Base-by-base conservation (phyloP, 2,797 vertebrate species). In the Xenentodon cancila region DNA sequence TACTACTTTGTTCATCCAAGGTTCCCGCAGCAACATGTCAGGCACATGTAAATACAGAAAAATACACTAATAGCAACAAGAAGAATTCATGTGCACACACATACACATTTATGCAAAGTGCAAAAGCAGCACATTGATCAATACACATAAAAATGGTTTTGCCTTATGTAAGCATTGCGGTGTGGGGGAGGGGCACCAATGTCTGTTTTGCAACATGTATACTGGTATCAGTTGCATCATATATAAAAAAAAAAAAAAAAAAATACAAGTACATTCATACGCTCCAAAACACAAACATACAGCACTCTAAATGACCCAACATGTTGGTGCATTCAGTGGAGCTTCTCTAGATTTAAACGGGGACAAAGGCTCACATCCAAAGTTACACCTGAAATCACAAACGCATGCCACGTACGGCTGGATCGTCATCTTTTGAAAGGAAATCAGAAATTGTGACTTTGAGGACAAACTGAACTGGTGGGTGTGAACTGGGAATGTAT, bases 1-100 rank as follows among this genome's bases (percentile, higher is more conserved):
- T 84, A 83, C 75, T 66, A 62, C 70, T 72, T 40, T 51, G 64
- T n/a, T 82, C 34, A 57, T 79, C 66, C 16, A 65, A 61, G 66
- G 52, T 71, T 77, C 51, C 5, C 50, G 70, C 75, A 82, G 65
- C 67, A 66, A 84, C 72, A 80, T 16, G 67, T 54, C 82, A 76
- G 71, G 60, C 68, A 88, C 88, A 86, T 78, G 68, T 63, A 88
- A 72, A 85, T 44, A 87, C 77, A 81, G 0, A 81, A 17, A 86
- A 55, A 86, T 34, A 84, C 79, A 84, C 45, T 3, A 53, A 80
- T 11, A 69, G 59, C 59, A 47, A 64, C 44, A 4, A 57, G 20
- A 59, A 21, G 50, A 3, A 2, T 51, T 13, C 21, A 45, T 42
- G 51, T 17, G 56, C 63, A 68, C 43, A 62, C 54, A 76, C 64